Evolutionary conservation across 2,113 vertebrate genomes (phyloP).

Genomic region (Tragelaphus imberbis): DNA sequence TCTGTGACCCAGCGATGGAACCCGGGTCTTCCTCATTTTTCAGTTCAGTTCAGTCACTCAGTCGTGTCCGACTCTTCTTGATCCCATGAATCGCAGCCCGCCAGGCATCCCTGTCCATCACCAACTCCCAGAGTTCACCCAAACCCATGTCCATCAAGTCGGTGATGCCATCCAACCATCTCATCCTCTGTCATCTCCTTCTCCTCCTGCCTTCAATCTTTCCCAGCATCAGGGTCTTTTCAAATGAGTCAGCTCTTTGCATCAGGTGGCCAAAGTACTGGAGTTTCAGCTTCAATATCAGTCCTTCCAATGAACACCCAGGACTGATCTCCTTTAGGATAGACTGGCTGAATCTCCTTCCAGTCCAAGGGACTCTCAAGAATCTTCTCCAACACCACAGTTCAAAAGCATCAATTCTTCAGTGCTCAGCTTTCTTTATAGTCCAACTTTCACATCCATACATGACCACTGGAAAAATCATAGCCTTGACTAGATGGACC

Average conservation of each 20-base stretch:
- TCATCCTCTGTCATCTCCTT: neutral
- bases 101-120: neutral
- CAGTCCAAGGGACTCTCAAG: neutral
- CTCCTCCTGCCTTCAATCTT: neutral
- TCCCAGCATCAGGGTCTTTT: neutral
- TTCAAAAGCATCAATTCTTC: neutral
- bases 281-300: neutral
- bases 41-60: neutral
- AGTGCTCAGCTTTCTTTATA: fast-evolving
- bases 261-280: neutral
- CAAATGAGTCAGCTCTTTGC: neutral
- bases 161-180: neutral
- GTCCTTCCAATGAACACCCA: neutral
- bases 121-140: neutral
- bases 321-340: neutral
- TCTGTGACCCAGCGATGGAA: neutral
- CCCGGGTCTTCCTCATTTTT: neutral
- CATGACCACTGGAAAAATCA: neutral
- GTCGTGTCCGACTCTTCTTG: neutral
- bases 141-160: neutral
- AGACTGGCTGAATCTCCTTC: neutral
- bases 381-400: neutral
- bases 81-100: neutral
- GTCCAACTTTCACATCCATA: neutral
- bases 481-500: neutral